A percentile compares a stretch with the other conserved stretches of the same genome.
phyloP scores from a whole-genome alignment of 2,888 invertebrate species.

The Nemotelus nigrinus region DNA sequence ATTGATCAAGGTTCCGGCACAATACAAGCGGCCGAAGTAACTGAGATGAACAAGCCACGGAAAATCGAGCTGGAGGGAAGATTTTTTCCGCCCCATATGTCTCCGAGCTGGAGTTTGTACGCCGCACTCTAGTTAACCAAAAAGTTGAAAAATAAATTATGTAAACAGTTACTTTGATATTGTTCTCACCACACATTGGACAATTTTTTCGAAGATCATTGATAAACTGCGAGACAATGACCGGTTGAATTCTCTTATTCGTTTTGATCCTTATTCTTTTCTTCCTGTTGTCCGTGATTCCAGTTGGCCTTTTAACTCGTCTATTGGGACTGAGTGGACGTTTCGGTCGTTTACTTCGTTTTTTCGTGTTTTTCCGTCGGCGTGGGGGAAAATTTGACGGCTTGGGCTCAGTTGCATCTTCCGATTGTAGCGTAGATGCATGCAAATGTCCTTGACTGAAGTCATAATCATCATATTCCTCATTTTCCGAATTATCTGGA shows the following conservation, averaged over 20 bases:
- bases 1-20: slow-evolving; percentile 75
- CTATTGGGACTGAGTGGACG: neutral
- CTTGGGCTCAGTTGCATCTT: slow-evolving; percentile 1
- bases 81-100: no score
- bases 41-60: slow-evolving; percentile 70
- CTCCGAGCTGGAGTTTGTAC: neutral
- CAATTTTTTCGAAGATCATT: slow-evolving; percentile 21
- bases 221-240: neutral
- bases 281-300: neutral
- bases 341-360: neutral
- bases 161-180: no score
- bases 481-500: slow-evolving; percentile 6
- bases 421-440: neutral
- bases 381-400: slow-evolving; percentile 26
- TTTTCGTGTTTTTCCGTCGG: slow-evolving; percentile 15
- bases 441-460: slow-evolving; percentile 20
- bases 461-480: slow-evolving; percentile 36
- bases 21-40: slow-evolving; percentile 73
- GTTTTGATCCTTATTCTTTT: slow-evolving; percentile 20
- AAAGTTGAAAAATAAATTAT: no score
- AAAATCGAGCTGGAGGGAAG: neutral
- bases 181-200: slow-evolving; percentile 9
- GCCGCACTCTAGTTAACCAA: slow-evolving; percentile 22
- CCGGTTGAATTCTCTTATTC: slow-evolving; percentile 1
- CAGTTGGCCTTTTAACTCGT: slow-evolving; percentile 1